Evolutionary conservation across 2,888 invertebrate species (phyloP).

Genomic region (Bombyx huttoni): DNA sequence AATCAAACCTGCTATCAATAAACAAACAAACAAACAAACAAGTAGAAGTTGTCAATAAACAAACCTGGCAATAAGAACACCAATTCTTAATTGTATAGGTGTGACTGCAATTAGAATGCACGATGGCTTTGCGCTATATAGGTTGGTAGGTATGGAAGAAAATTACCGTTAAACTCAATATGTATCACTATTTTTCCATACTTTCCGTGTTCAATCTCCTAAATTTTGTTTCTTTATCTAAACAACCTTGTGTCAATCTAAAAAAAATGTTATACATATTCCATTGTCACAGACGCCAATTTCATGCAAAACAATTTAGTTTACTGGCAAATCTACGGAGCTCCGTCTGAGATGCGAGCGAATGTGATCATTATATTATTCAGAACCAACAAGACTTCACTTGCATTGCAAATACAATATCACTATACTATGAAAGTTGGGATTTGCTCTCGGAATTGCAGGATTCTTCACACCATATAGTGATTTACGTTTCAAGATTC

Average conservation of each 20-base stretch:
- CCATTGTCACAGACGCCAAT: background rate
- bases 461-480: slow-evolving; percentile 27
- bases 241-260: background rate
- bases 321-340: slow-evolving; percentile 3
- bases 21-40: no score
- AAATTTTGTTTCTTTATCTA: background rate
- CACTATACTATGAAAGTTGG: slow-evolving; percentile 1
- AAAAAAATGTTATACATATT: background rate
- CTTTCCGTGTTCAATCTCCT: no score
- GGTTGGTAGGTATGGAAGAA: no score
- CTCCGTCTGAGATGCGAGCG: slow-evolving; percentile 16
- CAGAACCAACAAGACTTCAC: slow-evolving; percentile 25
- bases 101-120: no score
- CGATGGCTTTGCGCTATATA: no score
- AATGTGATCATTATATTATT: slow-evolving; percentile 30
- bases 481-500: slow-evolving; percentile 52
- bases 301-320: background rate
- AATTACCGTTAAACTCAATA: no score
- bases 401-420: slow-evolving; percentile 29
- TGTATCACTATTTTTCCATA: no score
- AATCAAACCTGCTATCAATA: no score
- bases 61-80: no score
- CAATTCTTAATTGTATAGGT: no score
- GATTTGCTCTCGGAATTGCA: slow-evolving; percentile 42
- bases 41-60: no score